Evolutionary conservation across 2,113 vertebrate species (phyloP).

Genomic region (Tachuris rubrigastra): DNA sequence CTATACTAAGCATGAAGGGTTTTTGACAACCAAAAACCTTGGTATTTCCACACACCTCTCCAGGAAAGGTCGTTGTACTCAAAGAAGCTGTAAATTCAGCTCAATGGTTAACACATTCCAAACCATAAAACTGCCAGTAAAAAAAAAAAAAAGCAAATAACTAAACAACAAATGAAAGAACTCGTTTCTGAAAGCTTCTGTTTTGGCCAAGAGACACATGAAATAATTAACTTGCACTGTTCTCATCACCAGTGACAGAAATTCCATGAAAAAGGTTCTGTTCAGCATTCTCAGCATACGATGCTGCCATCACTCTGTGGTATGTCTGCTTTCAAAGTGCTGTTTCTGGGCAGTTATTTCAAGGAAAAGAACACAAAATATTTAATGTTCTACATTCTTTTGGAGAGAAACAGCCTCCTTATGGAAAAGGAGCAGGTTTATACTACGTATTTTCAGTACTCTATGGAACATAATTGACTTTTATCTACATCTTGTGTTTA

Average conservation of each 20-base stretch:
- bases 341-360: background rate
- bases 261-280: background rate
- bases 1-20: background rate
- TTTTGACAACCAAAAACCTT: background rate
- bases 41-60: background rate
- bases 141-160: background rate
- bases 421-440: background rate
- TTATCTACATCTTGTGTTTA: conserved; percentile 1
- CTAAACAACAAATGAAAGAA: background rate
- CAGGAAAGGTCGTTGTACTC: background rate
- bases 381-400: background rate
- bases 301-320: background rate
- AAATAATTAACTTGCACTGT: background rate
- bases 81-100: background rate
- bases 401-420: background rate
- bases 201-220: background rate
- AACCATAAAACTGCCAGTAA: background rate
- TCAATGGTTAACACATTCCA: background rate
- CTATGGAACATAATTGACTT: background rate
- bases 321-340: background rate
- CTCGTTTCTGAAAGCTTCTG: background rate
- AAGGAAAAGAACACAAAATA: background rate
- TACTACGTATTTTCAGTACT: background rate
- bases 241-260: background rate
- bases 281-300: background rate